A percentile compares a stretch with the other conserved stretches of the same genome.
phyloP scores from a whole-genome alignment of 2,113 vertebrate species.

The Syrrhaptes paradoxus region DNA sequence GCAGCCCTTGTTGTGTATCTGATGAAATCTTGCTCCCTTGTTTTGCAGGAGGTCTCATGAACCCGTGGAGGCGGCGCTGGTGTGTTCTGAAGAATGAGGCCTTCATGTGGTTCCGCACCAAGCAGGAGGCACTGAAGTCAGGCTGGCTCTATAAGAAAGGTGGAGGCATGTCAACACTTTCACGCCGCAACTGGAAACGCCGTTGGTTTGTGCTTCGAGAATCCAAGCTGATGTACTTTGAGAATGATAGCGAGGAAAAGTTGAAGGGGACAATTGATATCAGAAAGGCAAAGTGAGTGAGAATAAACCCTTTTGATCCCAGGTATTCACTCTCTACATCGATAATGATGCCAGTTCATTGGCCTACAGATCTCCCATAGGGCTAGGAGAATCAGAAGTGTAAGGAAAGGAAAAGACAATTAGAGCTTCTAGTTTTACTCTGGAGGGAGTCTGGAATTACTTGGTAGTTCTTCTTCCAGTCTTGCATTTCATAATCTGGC shows the following conservation, averaged over 20 bases:
- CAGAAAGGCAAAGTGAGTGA: slow-evolving; percentile 82
- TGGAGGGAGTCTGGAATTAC: neutral
- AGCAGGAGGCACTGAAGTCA: slow-evolving; percentile 88
- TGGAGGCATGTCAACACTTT: slow-evolving; percentile 89
- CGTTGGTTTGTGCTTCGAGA: slow-evolving; percentile 94
- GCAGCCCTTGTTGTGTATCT: fast-evolving
- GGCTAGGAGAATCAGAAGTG: neutral
- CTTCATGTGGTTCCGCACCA: slow-evolving; percentile 92
- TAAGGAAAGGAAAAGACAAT: neutral
- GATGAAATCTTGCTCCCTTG: neutral
- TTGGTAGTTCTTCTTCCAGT: neutral
- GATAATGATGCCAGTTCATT: neutral
- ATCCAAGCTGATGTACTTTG: slow-evolving; percentile 91
- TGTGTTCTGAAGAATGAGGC: slow-evolving; percentile 91
- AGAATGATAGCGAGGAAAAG: slow-evolving; percentile 92
- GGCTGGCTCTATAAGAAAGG: slow-evolving; percentile 95
- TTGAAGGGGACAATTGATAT: slow-evolving; percentile 92
- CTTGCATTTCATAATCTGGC: neutral
- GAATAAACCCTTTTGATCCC: neutral
- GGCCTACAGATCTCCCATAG: neutral
- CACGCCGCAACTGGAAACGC: slow-evolving; percentile 93
- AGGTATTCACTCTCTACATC: neutral
- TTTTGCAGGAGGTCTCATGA: slow-evolving; percentile 86
- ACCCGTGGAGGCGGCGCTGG: slow-evolving; percentile 89
- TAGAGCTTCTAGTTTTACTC: neutral